These are phyloP conservation scores for Drosophila parabipectinata DNA, from an alignment of 1,140 invertebrate species.

Conservation along the genomic window DNA sequence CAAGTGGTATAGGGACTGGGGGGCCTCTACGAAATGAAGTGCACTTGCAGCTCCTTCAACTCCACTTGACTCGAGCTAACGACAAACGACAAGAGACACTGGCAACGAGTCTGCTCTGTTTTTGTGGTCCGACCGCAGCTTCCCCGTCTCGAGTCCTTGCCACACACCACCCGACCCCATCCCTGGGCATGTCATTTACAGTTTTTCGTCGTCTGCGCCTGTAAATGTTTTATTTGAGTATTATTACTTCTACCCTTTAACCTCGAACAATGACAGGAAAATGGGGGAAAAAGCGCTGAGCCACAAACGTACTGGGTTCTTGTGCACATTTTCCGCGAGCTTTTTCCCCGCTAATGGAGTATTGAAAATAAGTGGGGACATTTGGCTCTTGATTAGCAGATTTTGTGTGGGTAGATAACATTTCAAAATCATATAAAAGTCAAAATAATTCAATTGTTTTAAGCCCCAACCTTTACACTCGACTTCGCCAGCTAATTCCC, in stretches of 20 bases:
- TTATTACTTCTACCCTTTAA: slow-evolving; percentile 78
- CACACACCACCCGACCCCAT: not conserved
- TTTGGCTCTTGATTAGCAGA: slow-evolving; percentile 8
- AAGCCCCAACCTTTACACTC: not conserved
- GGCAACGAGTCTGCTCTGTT: slow-evolving; percentile 59
- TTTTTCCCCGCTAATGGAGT: slow-evolving; percentile 18
- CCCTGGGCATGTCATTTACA: slow-evolving; percentile 69
- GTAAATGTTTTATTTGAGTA: slow-evolving; percentile 81
- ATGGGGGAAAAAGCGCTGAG: slow-evolving; percentile 20
- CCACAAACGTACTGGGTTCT: slow-evolving; percentile 6
- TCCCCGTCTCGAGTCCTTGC: not conserved
- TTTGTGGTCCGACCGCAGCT: slow-evolving; percentile 47
- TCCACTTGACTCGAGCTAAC: slow-evolving; percentile 57
- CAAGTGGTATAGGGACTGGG: not conserved
- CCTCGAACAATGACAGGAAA: slow-evolving; percentile 39
- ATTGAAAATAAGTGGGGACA: slow-evolving; percentile 8
- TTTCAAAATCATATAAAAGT: not conserved
- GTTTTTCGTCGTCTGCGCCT: slow-evolving; percentile 76
- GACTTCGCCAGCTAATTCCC: not conserved
- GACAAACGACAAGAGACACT: slow-evolving; percentile 48
- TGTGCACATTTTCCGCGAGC: slow-evolving; percentile 8
- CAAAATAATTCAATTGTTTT: not conserved
- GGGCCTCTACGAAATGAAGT: slow-evolving; percentile 62
- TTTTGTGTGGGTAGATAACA: not conserved
- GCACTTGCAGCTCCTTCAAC: slow-evolving; percentile 61